Base-by-base conservation (phyloP, 2,113 vertebrate genomes). In the Enhydra lutris region DNA sequence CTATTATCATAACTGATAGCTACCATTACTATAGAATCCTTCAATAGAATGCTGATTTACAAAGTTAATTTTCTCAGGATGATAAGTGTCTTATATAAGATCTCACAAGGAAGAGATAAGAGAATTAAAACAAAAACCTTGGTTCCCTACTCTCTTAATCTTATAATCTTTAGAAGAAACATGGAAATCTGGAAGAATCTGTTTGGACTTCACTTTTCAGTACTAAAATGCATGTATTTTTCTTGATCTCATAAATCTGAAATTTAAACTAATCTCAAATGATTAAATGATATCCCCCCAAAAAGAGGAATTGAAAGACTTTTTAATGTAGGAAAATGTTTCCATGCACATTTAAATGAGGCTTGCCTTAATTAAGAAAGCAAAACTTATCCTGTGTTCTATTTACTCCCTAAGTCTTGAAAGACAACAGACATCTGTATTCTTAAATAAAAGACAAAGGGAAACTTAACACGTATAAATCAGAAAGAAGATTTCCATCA, bases 61-160 rank as follows among this genome's bases (percentile, higher is more conserved):
- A 89, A 89, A 80, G 50, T 59, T 95, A 61, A 31, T 76, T 89
- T 94, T 94, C 47, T 42, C n/a, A 55, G n/a, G 42, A 67, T 92
- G 12, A 73, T 84, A 34, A 84, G 26, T 69, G 12, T 80, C 29
- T 89, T n/a, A 20, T n/a, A 6, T 63, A 26, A 26, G 10, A 57
- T 29, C 42, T 74, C 45, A 55, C 42, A 91, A 50, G 29, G 29
- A 84, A 31, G 3, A 61, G 14, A 88, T 31, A 82, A 67, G 9
- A 81, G 20, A 80, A 85, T 85, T 76, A 71, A 95, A 34, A 61
- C 1, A 80, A 84, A 97, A 52, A 45, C 11, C 39, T 86, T 71
- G 18, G n/a, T 8, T 8, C 12, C 81, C 5, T 11, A 57, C 24
- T 85, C 31, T 59, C 29, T 89, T 39, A 20, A 59, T 39, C 36